phyloP scores from a whole-genome alignment of 64 coral and sea anemone species.

The Actinia tenebrosa region DNA sequence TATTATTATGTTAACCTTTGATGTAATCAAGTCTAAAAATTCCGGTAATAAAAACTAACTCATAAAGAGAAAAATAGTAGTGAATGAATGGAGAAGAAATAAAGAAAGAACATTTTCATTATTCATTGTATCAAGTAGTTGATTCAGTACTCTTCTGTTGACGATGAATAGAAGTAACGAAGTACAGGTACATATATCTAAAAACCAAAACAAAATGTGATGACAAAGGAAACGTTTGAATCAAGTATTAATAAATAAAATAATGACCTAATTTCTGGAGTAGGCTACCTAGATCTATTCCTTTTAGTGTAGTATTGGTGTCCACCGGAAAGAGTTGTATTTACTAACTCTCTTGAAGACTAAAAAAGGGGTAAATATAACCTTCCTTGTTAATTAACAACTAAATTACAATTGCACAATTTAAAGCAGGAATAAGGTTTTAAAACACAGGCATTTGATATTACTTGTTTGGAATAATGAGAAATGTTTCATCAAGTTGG shows the following conservation, averaged over 20 bases:
- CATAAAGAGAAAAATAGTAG: not conserved
- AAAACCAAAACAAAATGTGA: slow-evolving; percentile 3
- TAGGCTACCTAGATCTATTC: not conserved
- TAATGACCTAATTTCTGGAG: slow-evolving; percentile 11
- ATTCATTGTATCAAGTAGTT: not conserved
- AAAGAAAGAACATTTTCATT: not conserved
- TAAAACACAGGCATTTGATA: not conserved
- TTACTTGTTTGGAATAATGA: not conserved
- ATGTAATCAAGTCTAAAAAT: not conserved
- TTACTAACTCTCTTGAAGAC: not conserved
- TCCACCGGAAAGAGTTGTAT: not conserved
- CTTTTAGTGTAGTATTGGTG: not conserved
- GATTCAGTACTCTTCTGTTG: not conserved
- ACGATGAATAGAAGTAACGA: not conserved
- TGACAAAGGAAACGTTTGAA: not conserved
- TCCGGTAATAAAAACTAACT: not conserved
- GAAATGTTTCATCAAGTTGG: not conserved
- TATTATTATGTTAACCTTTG: not conserved
- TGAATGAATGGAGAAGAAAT: not conserved
- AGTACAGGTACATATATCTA: not conserved
- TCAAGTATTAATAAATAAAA: slow-evolving; percentile 2
- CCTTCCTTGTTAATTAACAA: not conserved
- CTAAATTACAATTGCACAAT: not conserved
- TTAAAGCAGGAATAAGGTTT: not conserved
- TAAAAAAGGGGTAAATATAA: not conserved